Conservation (phyloP, 2,888 invertebrate genomes). For the Dicyrtomina minuta region DNA sequence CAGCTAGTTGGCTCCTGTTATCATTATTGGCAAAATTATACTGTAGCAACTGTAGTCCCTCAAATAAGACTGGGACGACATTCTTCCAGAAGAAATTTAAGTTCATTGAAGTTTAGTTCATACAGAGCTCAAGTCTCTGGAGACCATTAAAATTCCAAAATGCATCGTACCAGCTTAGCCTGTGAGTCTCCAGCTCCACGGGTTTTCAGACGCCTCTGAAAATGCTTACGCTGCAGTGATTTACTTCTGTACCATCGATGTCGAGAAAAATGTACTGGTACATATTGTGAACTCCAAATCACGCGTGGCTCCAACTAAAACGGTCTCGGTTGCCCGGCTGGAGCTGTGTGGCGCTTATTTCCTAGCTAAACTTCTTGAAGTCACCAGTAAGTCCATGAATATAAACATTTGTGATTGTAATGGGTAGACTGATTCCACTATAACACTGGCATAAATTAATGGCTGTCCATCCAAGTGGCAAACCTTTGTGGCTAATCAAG, state of each 20-base stretch:
- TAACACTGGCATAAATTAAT: too few species aligned
- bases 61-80: not conserved
- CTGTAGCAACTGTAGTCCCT: not conserved
- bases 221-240: slow-evolving; percentile 20
- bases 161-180: not conserved
- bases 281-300: slow-evolving; percentile 47
- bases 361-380: slow-evolving; percentile 40
- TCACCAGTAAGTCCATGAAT: slow-evolving; percentile 25
- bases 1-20: slow-evolving; percentile 36
- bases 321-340: slow-evolving; percentile 50
- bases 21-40: not conserved
- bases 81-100: not conserved
- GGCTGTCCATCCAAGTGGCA: too few species aligned
- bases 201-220: slow-evolving; percentile 28
- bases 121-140: not conserved
- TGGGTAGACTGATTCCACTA: too few species aligned
- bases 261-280: slow-evolving; percentile 17
- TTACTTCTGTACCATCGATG: slow-evolving; percentile 15
- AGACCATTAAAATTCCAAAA: slow-evolving; percentile 5
- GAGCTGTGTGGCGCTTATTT: slow-evolving; percentile 53
- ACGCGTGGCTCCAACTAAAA: slow-evolving; percentile 49
- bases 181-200: slow-evolving; percentile 11
- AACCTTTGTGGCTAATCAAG: too few species aligned
- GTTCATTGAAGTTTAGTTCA: not conserved
- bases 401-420: too few species aligned